These are phyloP conservation scores for Condylura cristata DNA, from an alignment of 2,113 vertebrate genomes.

Conservation along the genomic window DNA sequence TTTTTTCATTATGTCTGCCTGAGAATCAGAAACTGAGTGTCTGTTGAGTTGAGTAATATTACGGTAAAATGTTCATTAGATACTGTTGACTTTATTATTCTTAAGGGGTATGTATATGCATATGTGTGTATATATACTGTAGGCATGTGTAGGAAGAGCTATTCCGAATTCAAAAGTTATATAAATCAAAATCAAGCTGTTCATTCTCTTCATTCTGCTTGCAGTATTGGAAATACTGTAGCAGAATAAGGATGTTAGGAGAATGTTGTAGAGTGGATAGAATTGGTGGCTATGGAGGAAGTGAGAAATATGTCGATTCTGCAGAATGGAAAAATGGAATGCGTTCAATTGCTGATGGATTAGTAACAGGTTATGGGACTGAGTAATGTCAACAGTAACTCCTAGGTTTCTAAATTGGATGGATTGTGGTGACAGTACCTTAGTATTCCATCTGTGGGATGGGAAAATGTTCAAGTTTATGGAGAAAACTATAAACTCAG, in stretches of 20 bases:
- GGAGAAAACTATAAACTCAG: background rate
- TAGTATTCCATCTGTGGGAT: background rate
- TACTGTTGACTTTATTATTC: background rate
- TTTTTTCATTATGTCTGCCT: conserved; percentile 1
- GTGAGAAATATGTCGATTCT: background rate
- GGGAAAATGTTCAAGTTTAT: background rate
- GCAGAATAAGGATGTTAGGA: background rate
- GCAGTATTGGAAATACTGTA: background rate
- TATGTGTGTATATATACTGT: background rate
- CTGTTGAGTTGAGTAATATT: background rate
- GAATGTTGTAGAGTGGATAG: background rate
- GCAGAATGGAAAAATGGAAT: background rate
- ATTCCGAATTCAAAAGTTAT: background rate
- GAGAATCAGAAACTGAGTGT: background rate
- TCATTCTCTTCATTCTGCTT: background rate
- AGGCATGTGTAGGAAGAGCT: background rate
- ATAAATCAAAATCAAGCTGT: background rate
- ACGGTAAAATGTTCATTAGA: background rate
- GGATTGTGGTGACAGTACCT: background rate
- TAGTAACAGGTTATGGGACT: background rate
- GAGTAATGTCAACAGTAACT: background rate
- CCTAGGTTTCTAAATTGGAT: background rate
- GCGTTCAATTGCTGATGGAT: background rate
- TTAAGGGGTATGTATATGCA: background rate
- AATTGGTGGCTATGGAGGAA: background rate